phyloP scores from a whole-genome alignment of 2,797 vertebrate species.

The Champsocephalus esox region DNA sequence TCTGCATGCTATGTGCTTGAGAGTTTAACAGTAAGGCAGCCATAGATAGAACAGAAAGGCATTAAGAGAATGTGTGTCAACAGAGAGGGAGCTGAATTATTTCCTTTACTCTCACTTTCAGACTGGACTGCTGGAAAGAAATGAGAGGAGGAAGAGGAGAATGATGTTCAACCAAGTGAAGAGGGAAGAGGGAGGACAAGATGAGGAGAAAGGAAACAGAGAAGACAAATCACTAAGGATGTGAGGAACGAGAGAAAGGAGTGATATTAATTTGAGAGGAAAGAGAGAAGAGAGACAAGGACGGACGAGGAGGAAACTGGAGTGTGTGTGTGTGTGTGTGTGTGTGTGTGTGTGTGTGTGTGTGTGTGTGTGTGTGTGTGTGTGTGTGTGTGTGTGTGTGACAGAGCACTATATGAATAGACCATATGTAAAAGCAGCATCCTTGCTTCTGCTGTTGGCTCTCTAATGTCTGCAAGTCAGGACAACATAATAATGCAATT shows the following conservation, averaged over 20 bases:
- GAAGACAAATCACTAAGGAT: slow-evolving; percentile 24
- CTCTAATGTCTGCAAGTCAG: slow-evolving; percentile 51
- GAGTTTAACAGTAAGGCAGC: no score
- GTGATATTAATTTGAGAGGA: slow-evolving; percentile 42
- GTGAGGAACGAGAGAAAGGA: slow-evolving; percentile 21
- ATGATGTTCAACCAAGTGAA: slow-evolving; percentile 10
- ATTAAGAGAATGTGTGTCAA: neutral
- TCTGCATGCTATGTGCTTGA: neutral
- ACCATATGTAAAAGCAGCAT: slow-evolving; percentile 58
- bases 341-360: slow-evolving; percentile 27
- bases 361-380: slow-evolving; percentile 22
- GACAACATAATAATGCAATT: slow-evolving; percentile 68
- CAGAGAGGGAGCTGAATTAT: neutral
- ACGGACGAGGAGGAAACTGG: slow-evolving; percentile 13
- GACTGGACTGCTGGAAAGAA: neutral
- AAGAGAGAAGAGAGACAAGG: slow-evolving; percentile 47
- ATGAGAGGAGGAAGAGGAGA: slow-evolving; percentile 15
- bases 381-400: slow-evolving; percentile 21
- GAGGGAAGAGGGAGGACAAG: slow-evolving; percentile 16
- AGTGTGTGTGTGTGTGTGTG: slow-evolving; percentile 5
- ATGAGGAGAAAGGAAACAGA: slow-evolving; percentile 3
- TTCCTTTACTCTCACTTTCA: slow-evolving; percentile 13
- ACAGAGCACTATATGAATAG: slow-evolving; percentile 51
- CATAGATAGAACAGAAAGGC: no score
- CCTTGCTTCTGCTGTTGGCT: slow-evolving; percentile 49